Percentiles rank a stretch among this genome's conserved stretches.
Conservation (phyloP, 2,888 invertebrate genomes). For the Carabus problematicus region DNA sequence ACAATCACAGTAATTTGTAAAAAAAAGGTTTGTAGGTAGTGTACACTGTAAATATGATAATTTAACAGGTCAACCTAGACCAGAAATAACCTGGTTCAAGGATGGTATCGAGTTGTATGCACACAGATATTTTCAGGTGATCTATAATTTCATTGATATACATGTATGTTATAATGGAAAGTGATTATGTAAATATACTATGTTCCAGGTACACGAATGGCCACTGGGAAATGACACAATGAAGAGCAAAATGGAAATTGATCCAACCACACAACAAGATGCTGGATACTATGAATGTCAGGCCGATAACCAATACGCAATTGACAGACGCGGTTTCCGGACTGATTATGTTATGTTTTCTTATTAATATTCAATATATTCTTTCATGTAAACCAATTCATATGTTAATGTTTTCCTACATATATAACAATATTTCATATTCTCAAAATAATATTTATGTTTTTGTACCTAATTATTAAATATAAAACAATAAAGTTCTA, state of each 20-base stretch:
- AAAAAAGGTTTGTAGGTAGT: slow-evolving; percentile 1
- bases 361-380: slow-evolving; percentile 53
- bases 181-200: slow-evolving; percentile 6
- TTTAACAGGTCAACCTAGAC: slow-evolving; percentile 67
- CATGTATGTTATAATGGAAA: not conserved
- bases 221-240: slow-evolving; percentile 69
- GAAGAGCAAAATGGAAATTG: slow-evolving; percentile 77
- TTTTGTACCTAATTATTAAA: too few species aligned
- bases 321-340: slow-evolving; percentile 71
- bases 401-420: not conserved
- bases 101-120: slow-evolving; percentile 78
- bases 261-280: slow-evolving; percentile 76
- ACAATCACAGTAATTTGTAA: slow-evolving; percentile 5
- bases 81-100: slow-evolving; percentile 80
- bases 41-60: not conserved
- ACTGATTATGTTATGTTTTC: slow-evolving; percentile 69
- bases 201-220: slow-evolving; percentile 70
- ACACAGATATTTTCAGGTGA: slow-evolving; percentile 73
- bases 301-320: slow-evolving; percentile 74
- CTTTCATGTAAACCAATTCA: slow-evolving; percentile 3
- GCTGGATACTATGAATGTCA: slow-evolving; percentile 76
- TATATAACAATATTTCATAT: too few species aligned
- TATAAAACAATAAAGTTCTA: too few species aligned
- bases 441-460: too few species aligned
- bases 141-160: slow-evolving; percentile 19